Evolutionary conservation across 2,113 vertebrate species (phyloP), one percentile per base, ranked within the genome.

Genomic region (Proteles cristata): DNA sequence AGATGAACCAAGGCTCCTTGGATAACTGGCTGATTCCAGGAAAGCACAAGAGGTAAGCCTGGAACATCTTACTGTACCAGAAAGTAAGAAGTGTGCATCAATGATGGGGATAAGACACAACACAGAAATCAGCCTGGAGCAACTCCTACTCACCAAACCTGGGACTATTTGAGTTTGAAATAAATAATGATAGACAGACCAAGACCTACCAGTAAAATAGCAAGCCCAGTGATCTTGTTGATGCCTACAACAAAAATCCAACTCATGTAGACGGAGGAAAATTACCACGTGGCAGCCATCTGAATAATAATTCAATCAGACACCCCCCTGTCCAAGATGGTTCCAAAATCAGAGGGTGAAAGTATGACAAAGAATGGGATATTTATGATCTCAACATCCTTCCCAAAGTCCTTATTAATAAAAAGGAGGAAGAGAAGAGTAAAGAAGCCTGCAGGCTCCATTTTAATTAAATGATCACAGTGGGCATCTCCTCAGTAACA

Each of bases 231-330:
- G 35, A 61, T 11, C 0, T 21, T 33, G 17, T 4, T 77, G 33
- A 76, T 87, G 39, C 71, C 93, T 73, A 92, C 0, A 68, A 3
- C 69, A 83, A 86, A 91, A 97, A 84, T 50, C 15, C 23, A 76
- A 80, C 5, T 53, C 87, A 73, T 63, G 4, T 19, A 77, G 25
- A 94, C 82, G 21, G 58, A 92, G 88, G 23, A 26, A 87, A 73
- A 71, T 5, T 5, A 58, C 4, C 28, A 45, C 16, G 3, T n/a
- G 26, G 23, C 25, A 88, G 69, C 19, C 31, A 92, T 66, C 9
- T 58, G 11, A 95, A 92, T 74, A 96, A 45, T 43, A 90, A 90
- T 79, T 93, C 86, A 61, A 35, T 85, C 21, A 85, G 10, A 45
- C 4, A 33, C n/a, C 15, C 6, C 39, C 15, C 12, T 12, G 23